Percentiles rank a stretch among this genome's conserved stretches.
phyloP scores from a whole-genome alignment of 2,888 invertebrate genomes.

The Cremastinae sp. region DNA sequence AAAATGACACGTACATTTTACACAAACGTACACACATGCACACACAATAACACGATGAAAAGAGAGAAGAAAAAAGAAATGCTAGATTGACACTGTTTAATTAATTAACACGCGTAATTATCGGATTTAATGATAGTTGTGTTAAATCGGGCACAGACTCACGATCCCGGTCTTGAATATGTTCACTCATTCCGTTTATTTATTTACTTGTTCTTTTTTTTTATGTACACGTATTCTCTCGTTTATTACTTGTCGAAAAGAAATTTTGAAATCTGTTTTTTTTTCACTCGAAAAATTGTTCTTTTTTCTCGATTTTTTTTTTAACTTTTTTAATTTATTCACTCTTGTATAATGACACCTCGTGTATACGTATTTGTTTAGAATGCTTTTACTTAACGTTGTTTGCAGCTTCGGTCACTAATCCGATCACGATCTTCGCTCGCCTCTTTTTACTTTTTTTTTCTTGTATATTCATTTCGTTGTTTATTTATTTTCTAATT shows the following conservation, averaged over 20 bases:
- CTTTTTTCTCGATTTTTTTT: neutral
- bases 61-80: conserved; percentile 15
- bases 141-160: conserved; percentile 58
- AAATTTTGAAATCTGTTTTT: neutral
- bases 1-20: conserved; percentile 34
- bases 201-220: neutral
- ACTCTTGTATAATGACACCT: conserved; percentile 59
- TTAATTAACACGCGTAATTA: conserved; percentile 45
- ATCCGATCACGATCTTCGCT: conserved; percentile 68
- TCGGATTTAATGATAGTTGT: conserved; percentile 54
- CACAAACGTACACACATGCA: conserved; percentile 19
- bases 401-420: conserved; percentile 76
- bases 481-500: conserved; percentile 11
- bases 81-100: conserved; percentile 16
- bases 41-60: conserved; percentile 29
- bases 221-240: neutral
- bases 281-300: neutral
- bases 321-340: conserved; percentile 31
- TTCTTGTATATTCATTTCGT: conserved; percentile 37
- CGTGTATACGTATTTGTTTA: conserved; percentile 70
- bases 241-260: conserved; percentile 4
- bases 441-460: conserved; percentile 55
- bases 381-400: conserved; percentile 74
- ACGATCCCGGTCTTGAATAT: conserved; percentile 57
- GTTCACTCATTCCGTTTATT: conserved; percentile 14